Base-by-base conservation (phyloP, 2,113 vertebrate species). In the sheep (Ovis aries) region DNA sequence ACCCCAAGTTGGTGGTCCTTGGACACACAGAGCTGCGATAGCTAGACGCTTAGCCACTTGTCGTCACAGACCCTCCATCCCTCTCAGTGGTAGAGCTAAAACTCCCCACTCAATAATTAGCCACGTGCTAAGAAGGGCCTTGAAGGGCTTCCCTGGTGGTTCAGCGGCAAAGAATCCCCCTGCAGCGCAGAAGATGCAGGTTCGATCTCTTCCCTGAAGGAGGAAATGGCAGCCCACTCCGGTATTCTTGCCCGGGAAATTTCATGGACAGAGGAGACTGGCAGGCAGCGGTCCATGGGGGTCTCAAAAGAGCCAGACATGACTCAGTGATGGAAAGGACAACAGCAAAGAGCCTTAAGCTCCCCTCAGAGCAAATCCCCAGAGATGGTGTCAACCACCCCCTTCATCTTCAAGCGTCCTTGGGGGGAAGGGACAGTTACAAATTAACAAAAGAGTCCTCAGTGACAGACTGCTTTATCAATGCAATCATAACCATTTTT, bases 11-110 rank as follows among this genome's bases (percentile, higher is more conserved):
- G 17, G 9, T 29, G 14, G 1, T n/a, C 29, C 21, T n/a, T 92
- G 7, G 36, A 55, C 3, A 33, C 0, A 0, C 4, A 59, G 40
- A 48, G 17, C 45, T 27, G 29, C 2, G 1, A 3, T 7, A 48
- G 36, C 6, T 19, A 7, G 52, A 57, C 21, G 23, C 50, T 21
- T 15, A 48, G 15, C 52, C 14, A 12, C 29, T 19, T 19, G 29
- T 27, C 31, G 8, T 43, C 10, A 52, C 21, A 71, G 91, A 33
- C 5, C 3, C 31, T 29, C n/a, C 23, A 8, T 84, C 21, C 25
- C 6, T 27, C 40, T 48, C 64, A 21, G 29, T 36, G 8, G 3
- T 0, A 48, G 13, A 36, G 6, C 59, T 50, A 1, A 19, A 10
- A 15, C 3, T 7, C 27, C 7, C 31, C 53, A 36, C 33, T 8